These are phyloP conservation scores for Myzus persicae DNA, from an alignment of 1,140 invertebrate genomes.

Conservation along the genomic window DNA sequence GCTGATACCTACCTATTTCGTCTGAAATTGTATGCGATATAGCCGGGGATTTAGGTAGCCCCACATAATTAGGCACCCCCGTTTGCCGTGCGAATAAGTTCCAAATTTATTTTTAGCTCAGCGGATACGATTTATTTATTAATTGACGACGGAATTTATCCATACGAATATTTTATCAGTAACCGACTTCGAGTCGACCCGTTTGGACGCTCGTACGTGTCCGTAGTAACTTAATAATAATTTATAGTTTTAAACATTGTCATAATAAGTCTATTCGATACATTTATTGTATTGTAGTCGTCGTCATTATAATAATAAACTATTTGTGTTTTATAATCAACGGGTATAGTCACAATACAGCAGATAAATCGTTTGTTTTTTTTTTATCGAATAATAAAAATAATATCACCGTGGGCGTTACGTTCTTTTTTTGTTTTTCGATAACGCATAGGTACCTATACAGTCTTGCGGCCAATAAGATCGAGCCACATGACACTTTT, in stretches of 20 bases:
- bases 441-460: neutral
- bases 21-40: neutral
- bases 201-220: neutral
- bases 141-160: neutral
- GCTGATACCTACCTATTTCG: neutral
- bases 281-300: neutral
- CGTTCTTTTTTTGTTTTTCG: neutral
- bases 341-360: neutral
- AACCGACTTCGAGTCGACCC: neutral
- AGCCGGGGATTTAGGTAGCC: neutral
- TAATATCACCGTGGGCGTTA: neutral
- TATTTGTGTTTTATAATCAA: neutral
- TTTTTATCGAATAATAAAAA: neutral
- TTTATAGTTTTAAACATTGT: neutral
- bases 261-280: neutral
- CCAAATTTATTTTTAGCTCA: neutral
- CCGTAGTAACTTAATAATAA: neutral
- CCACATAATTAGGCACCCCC: neutral
- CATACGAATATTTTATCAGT: neutral
- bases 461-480: neutral
- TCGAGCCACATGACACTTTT: neutral
- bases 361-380: neutral
- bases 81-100: neutral
- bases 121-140: neutral
- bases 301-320: neutral